Evolutionary conservation across 2,888 invertebrate genomes (phyloP), one percentile per base, ranked within the genome.

Genomic region (Liodrosophila aerea): DNA sequence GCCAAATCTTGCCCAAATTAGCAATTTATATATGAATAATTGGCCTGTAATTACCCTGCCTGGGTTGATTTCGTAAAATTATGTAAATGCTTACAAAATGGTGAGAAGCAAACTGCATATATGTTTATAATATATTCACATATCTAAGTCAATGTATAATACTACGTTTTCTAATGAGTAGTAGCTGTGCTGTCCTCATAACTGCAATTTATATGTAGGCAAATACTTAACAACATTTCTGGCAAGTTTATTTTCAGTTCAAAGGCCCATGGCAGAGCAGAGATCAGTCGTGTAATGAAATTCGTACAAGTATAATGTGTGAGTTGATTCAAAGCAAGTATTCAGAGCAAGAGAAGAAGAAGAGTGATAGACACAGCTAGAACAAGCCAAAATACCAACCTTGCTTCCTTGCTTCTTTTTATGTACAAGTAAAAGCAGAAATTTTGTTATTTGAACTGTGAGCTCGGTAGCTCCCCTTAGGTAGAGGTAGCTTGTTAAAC

Each of bases 401-500:
- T 9, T 29, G 40, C 13, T 39, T 22, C 2, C 22, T 22, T 22
- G 2, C 22, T 22, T 5, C 5, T 22, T 58, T 46, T 76, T 64
- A 53, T 63, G 43, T 45, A 58, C 64, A 75, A 69, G 75, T 68
- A 77, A 77, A 75, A 72, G 66, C 66, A 54, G 60, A 81, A 73
- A 73, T 85, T 52, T 80, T 62, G 81, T 76, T 81, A 76, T 81
- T 85, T 81, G 76, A 81, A 85, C 80, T 83, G 85, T 81, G 53
- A 63, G 74, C 66, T 64, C 47, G 29, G 57, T 31, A 12, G 33
- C 12, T 22, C 57, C 83, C 73, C 71, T 67, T 62, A 71, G 76
- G 76, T 83, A 66, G 84, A 66, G 84, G 80, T 80, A 64, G 84
- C 84, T 85, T 81, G 80, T 85, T 85, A 85, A 85, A 85, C 85